phyloP scores from a whole-genome alignment of 1,140 invertebrate species.

The Eupeodes corollae region DNA sequence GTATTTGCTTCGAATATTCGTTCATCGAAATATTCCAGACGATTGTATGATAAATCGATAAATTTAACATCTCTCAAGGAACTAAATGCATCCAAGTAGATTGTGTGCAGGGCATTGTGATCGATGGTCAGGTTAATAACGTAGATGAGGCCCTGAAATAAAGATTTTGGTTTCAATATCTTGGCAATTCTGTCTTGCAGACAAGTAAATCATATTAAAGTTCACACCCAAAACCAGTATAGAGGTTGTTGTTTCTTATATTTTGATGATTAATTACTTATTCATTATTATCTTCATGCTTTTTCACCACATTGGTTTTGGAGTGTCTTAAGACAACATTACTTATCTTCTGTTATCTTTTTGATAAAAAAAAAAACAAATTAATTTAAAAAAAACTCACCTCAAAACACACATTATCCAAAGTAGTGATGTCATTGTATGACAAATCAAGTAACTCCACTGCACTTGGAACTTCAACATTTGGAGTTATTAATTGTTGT shows the following conservation, averaged over 20 bases:
- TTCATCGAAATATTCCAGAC: constrained; percentile 27
- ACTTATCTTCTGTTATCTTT: too few species aligned
- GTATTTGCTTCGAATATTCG: constrained; percentile 23
- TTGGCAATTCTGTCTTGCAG: too few species aligned
- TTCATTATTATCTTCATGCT: too few species aligned
- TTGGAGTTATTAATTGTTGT: constrained; percentile 27
- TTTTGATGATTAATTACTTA: too few species aligned
- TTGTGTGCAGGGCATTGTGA: constrained; percentile 25
- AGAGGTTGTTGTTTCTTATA: too few species aligned
- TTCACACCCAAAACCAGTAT: too few species aligned
- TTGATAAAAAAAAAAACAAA: not conserved
- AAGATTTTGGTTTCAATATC: too few species aligned
- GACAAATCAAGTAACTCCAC: constrained; percentile 32
- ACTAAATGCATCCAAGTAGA: constrained; percentile 25
- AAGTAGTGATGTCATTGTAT: constrained; percentile 32
- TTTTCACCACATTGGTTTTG: too few species aligned
- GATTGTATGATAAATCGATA: constrained; percentile 31
- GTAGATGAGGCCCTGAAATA: constrained; percentile 17
- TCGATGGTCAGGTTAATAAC: constrained; percentile 21
- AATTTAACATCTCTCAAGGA: constrained; percentile 15
- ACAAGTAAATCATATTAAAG: too few species aligned
- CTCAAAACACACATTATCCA: constrained; percentile 28
- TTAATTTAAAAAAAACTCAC: constrained; percentile 11
- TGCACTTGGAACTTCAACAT: constrained; percentile 23
- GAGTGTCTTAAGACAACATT: too few species aligned